Evolutionary conservation across 2,113 vertebrate genomes (phyloP).

Genomic region (Ptilorrhoa leucosticta): DNA sequence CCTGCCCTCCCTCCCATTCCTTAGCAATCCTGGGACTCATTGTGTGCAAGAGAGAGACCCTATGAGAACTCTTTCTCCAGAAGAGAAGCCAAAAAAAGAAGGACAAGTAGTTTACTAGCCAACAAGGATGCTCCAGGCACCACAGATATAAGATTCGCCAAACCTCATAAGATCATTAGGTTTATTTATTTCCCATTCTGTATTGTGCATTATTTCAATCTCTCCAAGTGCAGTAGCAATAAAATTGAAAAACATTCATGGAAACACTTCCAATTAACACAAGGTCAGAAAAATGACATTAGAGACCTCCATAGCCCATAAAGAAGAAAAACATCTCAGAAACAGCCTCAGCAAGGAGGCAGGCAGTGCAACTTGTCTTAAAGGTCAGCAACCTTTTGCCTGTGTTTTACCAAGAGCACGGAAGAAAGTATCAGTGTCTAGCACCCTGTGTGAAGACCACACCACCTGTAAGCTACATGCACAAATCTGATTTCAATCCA

Average conservation of each 20-base stretch:
- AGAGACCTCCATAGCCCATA: conserved; percentile 1
- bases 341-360: background rate
- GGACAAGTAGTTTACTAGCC: conserved; percentile 10
- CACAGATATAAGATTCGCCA: background rate
- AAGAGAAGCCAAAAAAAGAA: background rate
- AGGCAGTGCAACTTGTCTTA: background rate
- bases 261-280: conserved; percentile 49
- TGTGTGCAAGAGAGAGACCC: background rate
- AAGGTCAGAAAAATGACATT: conserved; percentile 44
- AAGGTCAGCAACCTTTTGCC: background rate
- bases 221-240: conserved; percentile 20
- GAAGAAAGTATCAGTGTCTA: background rate
- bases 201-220: conserved; percentile 42
- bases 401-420: background rate
- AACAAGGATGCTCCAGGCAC: background rate
- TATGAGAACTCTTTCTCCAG: background rate
- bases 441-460: background rate
- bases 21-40: background rate
- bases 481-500: background rate
- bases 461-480: background rate
- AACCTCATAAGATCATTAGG: conserved; percentile 6
- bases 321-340: conserved; percentile 6
- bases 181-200: conserved; percentile 29
- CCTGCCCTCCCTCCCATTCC: background rate
- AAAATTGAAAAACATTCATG: conserved; percentile 36